Base-by-base conservation (phyloP, 2,797 vertebrate species). In the Glossophaga mutica region DNA sequence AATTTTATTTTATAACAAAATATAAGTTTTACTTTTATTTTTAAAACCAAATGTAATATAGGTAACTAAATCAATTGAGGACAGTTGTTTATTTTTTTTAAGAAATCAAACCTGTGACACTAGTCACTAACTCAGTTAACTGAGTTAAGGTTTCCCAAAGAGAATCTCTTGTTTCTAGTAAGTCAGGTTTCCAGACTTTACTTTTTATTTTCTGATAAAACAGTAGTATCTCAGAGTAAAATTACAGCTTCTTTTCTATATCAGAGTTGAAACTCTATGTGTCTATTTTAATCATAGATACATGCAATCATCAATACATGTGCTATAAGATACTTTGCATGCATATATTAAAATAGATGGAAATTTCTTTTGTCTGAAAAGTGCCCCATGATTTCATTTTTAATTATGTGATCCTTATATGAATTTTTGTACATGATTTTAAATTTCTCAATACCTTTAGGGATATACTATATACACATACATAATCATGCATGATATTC, bases 21-120 rank as follows among this genome's bases (percentile, higher is more conserved):
- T 97, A 97, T 90, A 97, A 97, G 83, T 94, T 98, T 19, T 83
- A 87, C 70, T 92, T 93, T 81, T n/a, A 14, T 91, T 98, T 97
- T 94, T 77, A 95, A 91, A 86, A 93, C 48, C 81, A 95, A 98
- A 24, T 85, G 79, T 87, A 73, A 96, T 1, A 37, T 39, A 96
- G 48, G 95, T 97, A 98, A 92, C 83, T 97, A 96, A 97, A 44
- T 94, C 93, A 98, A 12, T 93, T 91, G 97, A 90, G 76, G 21
- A 15, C 62, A n/a, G 15, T 19, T 67, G 29, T 65, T 65, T 65
- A 32, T 19, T 34, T n/a, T n/a, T 67, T 34, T n/a, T 67, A 67
- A 67, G 32, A 67, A 67, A 34, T 55, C 3, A 2, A 55, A 55
- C 52, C 52, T 55, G 52, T 55, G 52, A 67, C 24, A 12, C 3